Conservation (phyloP, 1,140 invertebrate genomes). For the Drosophila burlai region DNA sequence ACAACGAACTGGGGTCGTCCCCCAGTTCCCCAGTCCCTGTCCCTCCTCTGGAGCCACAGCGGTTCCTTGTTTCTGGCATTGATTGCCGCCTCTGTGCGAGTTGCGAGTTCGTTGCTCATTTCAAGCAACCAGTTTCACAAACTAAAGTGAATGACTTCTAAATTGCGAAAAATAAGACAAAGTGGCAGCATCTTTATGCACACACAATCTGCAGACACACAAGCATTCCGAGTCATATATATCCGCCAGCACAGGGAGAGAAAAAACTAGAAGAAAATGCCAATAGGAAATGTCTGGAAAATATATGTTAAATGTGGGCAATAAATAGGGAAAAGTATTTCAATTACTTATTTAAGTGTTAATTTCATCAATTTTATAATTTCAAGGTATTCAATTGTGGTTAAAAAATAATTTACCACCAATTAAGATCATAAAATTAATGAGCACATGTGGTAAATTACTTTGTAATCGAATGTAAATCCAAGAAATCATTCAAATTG, state of each 20-base stretch:
- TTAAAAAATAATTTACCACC: too few relatives aligned
- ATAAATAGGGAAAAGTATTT: background rate
- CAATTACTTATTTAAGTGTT: background rate
- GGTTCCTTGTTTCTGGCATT: conserved; percentile 56
- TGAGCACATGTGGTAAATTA: too few relatives aligned
- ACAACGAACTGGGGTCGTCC: conserved; percentile 54
- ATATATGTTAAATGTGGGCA: too few relatives aligned
- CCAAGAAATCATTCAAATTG: too few relatives aligned
- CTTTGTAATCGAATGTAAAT: too few relatives aligned
- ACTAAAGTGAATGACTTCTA: conserved; percentile 72
- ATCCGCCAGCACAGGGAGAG: background rate
- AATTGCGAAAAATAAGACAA: conserved; percentile 73
- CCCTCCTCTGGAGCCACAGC: background rate
- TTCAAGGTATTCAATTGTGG: too few relatives aligned
- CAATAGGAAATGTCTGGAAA: background rate
- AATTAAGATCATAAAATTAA: too few relatives aligned
- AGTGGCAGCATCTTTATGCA: conserved; percentile 55
- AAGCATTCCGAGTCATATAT: conserved; percentile 10
- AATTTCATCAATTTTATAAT: background rate
- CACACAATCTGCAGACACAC: conserved; percentile 23
- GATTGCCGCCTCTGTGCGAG: conserved; percentile 48
- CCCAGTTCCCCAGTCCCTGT: too few relatives aligned
- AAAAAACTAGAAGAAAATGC: background rate
- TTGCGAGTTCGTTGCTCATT: conserved; percentile 75
- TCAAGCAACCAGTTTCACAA: conserved; percentile 11